phyloP scores from a whole-genome alignment of 2,888 invertebrate species.

The Netelia fuscicornis region DNA sequence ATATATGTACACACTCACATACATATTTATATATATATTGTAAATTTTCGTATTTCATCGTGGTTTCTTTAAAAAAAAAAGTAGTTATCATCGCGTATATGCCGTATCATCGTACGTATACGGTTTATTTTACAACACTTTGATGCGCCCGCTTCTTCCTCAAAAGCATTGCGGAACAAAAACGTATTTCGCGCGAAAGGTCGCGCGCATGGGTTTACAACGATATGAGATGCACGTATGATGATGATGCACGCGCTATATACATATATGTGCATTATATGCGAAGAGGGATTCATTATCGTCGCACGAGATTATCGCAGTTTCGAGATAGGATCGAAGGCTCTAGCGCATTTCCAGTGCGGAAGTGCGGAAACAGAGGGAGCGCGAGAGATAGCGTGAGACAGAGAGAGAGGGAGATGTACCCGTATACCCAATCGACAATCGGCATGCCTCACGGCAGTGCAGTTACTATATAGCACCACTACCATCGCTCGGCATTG shows the following conservation, averaged over 20 bases:
- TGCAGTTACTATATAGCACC: conserved; percentile 45
- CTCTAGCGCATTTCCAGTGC: conserved; percentile 55
- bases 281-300: conserved; percentile 60
- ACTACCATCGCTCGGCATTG: conserved; percentile 52
- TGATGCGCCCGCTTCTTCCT: neutral
- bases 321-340: conserved; percentile 60
- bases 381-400: conserved; percentile 5
- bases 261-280: neutral
- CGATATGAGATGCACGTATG: too few relatives aligned
- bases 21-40: neutral
- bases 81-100: neutral
- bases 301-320: conserved; percentile 60
- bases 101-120: neutral
- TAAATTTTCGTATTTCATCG: conserved; percentile 17
- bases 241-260: neutral
- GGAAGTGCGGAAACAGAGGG: conserved; percentile 72
- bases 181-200: too few relatives aligned
- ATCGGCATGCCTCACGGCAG: conserved; percentile 62
- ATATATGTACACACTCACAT: neutral
- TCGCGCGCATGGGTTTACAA: too few relatives aligned
- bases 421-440: conserved; percentile 45
- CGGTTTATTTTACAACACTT: neutral
- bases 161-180: neutral
- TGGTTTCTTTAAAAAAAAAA: conserved; percentile 6
- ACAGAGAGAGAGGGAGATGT: conserved; percentile 17